Evolutionary conservation across 2,888 invertebrate species (phyloP).

Genomic region (Phlogophora meticulosa): DNA sequence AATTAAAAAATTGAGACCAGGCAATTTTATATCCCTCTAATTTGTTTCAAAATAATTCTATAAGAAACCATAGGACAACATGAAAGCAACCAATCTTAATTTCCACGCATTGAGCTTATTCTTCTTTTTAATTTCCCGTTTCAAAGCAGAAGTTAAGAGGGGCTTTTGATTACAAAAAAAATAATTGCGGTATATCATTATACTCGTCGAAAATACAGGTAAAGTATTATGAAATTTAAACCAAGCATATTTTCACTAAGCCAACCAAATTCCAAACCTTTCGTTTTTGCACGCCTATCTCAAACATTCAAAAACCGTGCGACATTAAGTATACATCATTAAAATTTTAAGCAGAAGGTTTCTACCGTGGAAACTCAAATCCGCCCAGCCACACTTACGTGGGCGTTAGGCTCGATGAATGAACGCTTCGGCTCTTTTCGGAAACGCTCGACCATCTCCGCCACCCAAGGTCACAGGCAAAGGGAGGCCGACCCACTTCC

Average conservation of each 20-base stretch:
- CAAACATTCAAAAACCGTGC: conserved; percentile 60
- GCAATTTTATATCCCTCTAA: background rate
- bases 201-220: background rate
- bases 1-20: background rate
- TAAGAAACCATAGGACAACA: background rate
- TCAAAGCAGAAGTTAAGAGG: background rate
- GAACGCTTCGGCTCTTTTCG: conserved; percentile 82
- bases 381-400: conserved; percentile 67
- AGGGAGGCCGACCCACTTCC: conserved; percentile 84
- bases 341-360: conserved; percentile 65
- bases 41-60: background rate
- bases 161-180: background rate
- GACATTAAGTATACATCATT: conserved; percentile 71
- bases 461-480: conserved; percentile 81
- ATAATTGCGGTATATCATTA: background rate
- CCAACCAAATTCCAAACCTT: background rate
- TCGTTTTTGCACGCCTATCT: conserved; percentile 20
- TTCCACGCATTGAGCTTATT: background rate
- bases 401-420: conserved; percentile 82
- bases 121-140: background rate
- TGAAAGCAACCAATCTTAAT: background rate
- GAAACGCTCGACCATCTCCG: conserved; percentile 79
- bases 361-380: conserved; percentile 67
- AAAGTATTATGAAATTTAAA: background rate
- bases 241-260: background rate